Conservation (phyloP, 2,113 vertebrate genomes). For the Eurystomus gularis region DNA sequence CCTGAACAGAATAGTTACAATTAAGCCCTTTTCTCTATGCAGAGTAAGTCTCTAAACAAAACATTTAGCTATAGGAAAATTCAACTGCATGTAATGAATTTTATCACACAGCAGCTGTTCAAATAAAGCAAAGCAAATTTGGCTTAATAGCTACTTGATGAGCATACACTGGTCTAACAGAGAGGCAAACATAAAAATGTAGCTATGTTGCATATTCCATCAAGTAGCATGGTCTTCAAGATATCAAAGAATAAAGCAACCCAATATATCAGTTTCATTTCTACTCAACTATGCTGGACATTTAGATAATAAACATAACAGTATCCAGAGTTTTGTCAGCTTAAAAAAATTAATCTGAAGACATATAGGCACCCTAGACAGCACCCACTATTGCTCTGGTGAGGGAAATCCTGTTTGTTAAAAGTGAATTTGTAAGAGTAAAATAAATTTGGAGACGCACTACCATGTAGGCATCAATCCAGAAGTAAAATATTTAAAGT, state of each 20-base stretch:
- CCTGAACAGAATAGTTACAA: neutral
- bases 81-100: constrained; percentile 25
- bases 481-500: neutral
- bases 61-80: neutral
- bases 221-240: neutral
- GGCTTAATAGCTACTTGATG: constrained; percentile 25
- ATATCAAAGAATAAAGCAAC: neutral
- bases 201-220: neutral
- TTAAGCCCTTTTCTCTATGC: neutral
- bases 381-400: neutral
- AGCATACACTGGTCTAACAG: neutral
- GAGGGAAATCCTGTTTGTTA: neutral
- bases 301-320: neutral
- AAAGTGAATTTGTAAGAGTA: neutral
- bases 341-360: neutral
- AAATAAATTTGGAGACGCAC: neutral
- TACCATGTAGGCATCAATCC: neutral
- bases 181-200: neutral
- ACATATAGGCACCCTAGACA: neutral
- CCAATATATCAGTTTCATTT: neutral
- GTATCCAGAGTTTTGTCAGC: neutral
- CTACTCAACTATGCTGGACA: neutral
- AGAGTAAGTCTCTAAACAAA: neutral
- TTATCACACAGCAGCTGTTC: constrained; percentile 42
- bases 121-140: constrained; percentile 51